These are phyloP conservation scores for Falco berigora DNA, from an alignment of 2,797 vertebrate genomes.

Conservation along the genomic window DNA sequence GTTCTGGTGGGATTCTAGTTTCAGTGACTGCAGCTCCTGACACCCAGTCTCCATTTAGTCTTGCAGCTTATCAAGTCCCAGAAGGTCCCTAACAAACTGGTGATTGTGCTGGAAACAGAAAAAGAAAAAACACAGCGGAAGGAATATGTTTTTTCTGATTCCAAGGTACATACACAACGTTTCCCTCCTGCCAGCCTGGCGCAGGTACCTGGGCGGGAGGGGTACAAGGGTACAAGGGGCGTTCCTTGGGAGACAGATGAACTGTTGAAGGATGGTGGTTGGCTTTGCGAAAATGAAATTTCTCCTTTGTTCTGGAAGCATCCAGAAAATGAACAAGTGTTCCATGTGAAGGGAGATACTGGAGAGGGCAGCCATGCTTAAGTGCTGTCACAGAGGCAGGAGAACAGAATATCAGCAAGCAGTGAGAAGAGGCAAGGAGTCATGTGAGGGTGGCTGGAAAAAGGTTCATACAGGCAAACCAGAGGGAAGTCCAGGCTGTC, in stretches of 20 bases:
- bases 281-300: neutral
- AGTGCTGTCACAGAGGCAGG: neutral
- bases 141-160: conserved; percentile 90
- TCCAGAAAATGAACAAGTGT: neutral
- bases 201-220: neutral
- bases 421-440: neutral
- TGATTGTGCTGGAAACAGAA: conserved; percentile 88
- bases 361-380: neutral
- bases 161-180: conserved; percentile 78
- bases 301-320: neutral
- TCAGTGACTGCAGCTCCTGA: neutral
- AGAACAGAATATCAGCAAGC: neutral
- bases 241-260: neutral
- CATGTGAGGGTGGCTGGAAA: neutral
- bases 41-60: conserved; percentile 72
- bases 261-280: neutral
- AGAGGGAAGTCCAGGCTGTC: neutral
- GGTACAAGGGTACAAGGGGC: neutral
- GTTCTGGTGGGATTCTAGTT: neutral
- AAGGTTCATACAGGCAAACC: neutral
- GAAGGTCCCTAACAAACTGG: conserved; percentile 88
- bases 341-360: neutral
- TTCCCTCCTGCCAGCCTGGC: neutral
- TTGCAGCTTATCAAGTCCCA: conserved; percentile 96
- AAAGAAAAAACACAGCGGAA: conserved; percentile 90